A percentile compares a stretch with the other conserved stretches of the same genome.
phyloP scores from a whole-genome alignment of 2,888 invertebrate genomes.

The Ischnura elegans region DNA sequence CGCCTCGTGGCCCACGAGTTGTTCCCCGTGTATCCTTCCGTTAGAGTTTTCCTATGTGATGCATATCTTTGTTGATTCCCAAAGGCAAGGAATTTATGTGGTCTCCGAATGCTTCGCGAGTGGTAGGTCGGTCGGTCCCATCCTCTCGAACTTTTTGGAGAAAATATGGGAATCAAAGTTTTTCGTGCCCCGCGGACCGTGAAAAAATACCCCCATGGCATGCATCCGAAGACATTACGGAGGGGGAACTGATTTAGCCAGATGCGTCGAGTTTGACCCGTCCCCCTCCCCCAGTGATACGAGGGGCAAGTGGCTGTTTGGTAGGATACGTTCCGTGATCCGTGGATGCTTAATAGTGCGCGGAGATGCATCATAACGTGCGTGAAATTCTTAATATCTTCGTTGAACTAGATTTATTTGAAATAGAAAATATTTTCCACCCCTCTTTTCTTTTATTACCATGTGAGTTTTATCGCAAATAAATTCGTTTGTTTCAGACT shows the following conservation, averaged over 20 bases:
- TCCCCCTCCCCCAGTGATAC: too few relatives aligned
- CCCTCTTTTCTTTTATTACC: too few relatives aligned
- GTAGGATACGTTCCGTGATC: background rate
- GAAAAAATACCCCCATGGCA: background rate
- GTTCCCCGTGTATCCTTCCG: background rate
- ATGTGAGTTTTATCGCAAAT: too few relatives aligned
- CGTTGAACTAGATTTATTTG: too few relatives aligned
- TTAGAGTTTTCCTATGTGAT: background rate
- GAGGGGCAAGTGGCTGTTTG: too few relatives aligned
- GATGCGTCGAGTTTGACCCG: background rate
- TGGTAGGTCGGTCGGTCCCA: too few relatives aligned
- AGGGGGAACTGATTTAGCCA: background rate
- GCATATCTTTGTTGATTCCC: slow-evolving; percentile 62
- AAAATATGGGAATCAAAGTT: slow-evolving; percentile 28
- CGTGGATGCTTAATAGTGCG: background rate
- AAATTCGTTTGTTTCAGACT: too few relatives aligned
- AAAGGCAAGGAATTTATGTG: slow-evolving; percentile 22
- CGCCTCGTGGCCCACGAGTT: background rate
- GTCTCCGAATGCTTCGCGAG: slow-evolving; percentile 9
- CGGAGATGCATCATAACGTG: background rate
- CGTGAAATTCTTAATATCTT: too few relatives aligned
- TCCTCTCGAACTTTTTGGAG: background rate
- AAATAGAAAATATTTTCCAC: too few relatives aligned
- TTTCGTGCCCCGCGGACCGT: background rate
- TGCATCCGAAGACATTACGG: background rate